phyloP scores from a whole-genome alignment of 2,888 invertebrate species.

The Drosophila borborema region DNA sequence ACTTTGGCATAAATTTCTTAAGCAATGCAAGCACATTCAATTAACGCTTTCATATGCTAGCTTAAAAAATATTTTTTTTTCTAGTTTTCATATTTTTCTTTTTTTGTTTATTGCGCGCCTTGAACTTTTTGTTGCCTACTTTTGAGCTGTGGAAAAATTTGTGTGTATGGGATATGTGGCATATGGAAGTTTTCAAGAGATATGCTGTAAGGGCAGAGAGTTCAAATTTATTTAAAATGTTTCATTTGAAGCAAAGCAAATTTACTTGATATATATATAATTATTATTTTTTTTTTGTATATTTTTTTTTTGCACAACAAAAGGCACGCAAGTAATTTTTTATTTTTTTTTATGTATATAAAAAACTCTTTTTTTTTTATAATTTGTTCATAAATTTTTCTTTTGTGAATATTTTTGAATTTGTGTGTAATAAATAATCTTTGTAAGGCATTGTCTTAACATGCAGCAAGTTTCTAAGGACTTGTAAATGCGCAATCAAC shows the following conservation, averaged over 20 bases:
- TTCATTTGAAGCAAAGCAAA: conserved; percentile 19
- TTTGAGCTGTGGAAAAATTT: conserved; percentile 14
- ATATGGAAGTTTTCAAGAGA: conserved; percentile 13
- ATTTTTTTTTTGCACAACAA: conserved; percentile 25
- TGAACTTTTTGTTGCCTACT: conserved; percentile 26
- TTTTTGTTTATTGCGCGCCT: conserved; percentile 16
- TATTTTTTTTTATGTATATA: conserved; percentile 5
- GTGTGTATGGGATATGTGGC: background rate
- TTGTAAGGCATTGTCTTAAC: conserved; percentile 67
- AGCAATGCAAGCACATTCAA: conserved; percentile 42
- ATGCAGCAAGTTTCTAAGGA: conserved; percentile 57
- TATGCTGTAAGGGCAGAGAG: conserved; percentile 16
- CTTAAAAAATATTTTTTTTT: conserved; percentile 2
- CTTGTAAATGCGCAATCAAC: conserved; percentile 50
- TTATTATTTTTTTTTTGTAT: too few species aligned
- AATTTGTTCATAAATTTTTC: background rate
- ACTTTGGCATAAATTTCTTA: conserved; percentile 82
- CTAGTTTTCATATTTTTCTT: conserved; percentile 4
- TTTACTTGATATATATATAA: background rate
- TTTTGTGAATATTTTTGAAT: conserved; percentile 22
- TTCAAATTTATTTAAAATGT: background rate
- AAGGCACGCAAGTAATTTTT: conserved; percentile 40
- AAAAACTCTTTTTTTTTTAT: background rate
- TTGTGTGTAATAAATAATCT: conserved; percentile 52
- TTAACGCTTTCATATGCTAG: conserved; percentile 8